Evolutionary conservation across 1,140 invertebrate genomes (phyloP).

Genomic region (Penaeus chinensis): DNA sequence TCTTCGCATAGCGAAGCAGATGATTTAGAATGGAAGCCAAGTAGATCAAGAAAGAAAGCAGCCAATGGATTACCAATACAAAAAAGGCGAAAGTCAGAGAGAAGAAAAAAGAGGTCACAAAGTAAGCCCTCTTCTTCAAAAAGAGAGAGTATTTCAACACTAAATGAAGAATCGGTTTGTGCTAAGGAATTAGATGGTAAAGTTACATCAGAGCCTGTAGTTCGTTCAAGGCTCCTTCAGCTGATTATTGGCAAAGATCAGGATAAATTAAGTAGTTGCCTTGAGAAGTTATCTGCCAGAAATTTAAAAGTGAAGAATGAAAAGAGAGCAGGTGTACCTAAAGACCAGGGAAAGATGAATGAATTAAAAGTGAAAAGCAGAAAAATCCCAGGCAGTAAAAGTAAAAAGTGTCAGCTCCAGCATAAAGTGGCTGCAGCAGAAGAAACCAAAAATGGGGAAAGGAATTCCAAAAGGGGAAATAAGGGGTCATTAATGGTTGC

Average conservation of each 20-base stretch:
- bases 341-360: too few relatives aligned
- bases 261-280: background rate
- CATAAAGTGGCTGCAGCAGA: too few relatives aligned
- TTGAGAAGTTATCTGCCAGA: too few relatives aligned
- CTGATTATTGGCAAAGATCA: conserved; percentile 34
- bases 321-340: too few relatives aligned
- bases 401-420: too few relatives aligned
- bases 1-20: conserved; percentile 42
- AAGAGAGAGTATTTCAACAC: too few relatives aligned
- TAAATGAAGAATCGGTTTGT: too few relatives aligned
- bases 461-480: background rate
- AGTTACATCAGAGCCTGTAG: background rate
- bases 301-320: too few relatives aligned
- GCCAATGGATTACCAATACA: conserved; percentile 1
- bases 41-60: conserved; percentile 33
- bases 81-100: conserved; percentile 34
- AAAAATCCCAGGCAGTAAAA: too few relatives aligned
- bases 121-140: too few relatives aligned
- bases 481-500: background rate
- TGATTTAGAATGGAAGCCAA: conserved; percentile 40
- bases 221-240: conserved; percentile 34
- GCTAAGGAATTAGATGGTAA: background rate
- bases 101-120: conserved; percentile 29
- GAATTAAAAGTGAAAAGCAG: too few relatives aligned
- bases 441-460: background rate